Base-by-base conservation (phyloP, 2,797 vertebrate species). In the Sebastes cheni region DNA sequence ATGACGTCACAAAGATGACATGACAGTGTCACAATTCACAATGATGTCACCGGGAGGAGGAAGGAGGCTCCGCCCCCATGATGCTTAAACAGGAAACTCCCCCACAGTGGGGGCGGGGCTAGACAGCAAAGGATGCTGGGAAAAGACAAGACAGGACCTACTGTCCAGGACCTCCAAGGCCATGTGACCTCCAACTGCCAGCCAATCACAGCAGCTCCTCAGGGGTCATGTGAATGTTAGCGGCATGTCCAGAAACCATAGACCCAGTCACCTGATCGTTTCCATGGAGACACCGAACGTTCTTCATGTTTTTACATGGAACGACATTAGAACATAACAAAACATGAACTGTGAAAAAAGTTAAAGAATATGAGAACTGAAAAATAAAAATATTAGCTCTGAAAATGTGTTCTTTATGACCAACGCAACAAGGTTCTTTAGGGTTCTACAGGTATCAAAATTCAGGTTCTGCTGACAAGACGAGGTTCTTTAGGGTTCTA, bases 301-400 rank as follows among this genome's bases (percentile, higher is more conserved):
- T 73, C 70, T 71, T 67, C 73, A 59, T 79, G 86, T 86, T 86
- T 86, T 82, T 89, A 84, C 86, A 91, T 89, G 87, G 75, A 87
- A 78, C 22, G 7, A 67, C 58, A 66, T 52, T 71, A 83, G 46
- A 87, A 81, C 42, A 64, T 67, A 55, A 75, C 14, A 93, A 95
- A 96, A 96, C 93, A 95, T 96, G 93, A 96, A 95, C 92, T 96
- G 83, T 85, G 74, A 65, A 87, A 76, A 81, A 84, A 74, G 79
- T 96, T 96, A 96, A 95, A 68, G 60, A 79, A 68, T 52, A 59
- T 75, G 60, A 80, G 77, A 82, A 72, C 96, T 94, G 91, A 95
- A 95, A 93, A 91, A 90, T 88, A 94, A 84, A 97, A 94, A 92
- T 6, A 64, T 88, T 83, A 46, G 73, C 30, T 81, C 22, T 62